These are phyloP conservation scores for Pristionchus exspectatus DNA, from an alignment of 2,888 invertebrate species.

Conservation along the genomic window DNA sequence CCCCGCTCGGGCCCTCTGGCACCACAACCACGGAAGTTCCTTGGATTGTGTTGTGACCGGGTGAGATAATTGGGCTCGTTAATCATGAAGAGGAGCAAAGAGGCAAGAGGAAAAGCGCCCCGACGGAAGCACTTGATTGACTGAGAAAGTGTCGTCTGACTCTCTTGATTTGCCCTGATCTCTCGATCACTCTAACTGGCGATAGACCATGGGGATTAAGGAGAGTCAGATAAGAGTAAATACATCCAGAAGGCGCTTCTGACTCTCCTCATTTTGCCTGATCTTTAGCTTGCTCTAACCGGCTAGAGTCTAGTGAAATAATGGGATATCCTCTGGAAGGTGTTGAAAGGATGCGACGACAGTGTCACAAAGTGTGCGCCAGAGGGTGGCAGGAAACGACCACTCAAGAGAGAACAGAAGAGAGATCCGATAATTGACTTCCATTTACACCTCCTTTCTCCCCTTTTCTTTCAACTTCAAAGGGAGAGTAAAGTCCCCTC, in stretches of 20 bases:
- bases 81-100: neutral
- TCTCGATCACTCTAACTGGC: neutral
- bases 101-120: constrained; percentile 9
- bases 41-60: neutral
- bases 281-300: neutral
- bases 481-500: neutral
- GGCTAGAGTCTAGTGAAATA: no score
- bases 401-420: constrained; percentile 3
- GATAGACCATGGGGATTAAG: neutral
- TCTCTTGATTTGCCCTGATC: neutral
- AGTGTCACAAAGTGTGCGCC: neutral
- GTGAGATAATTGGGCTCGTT: constrained; percentile 42
- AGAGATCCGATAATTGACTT: neutral
- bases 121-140: constrained; percentile 40
- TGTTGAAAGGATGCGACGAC: neutral
- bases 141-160: neutral
- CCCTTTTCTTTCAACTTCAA: constrained; percentile 14
- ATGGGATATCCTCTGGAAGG: no score
- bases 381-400: neutral
- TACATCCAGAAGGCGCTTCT: neutral
- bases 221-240: neutral
- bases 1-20: neutral
- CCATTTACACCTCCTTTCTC: constrained; percentile 39
- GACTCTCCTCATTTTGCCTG: neutral
- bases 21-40: neutral